These are phyloP conservation scores for Micrasema minimum DNA, from an alignment of 1,140 invertebrate genomes.

Conservation along the genomic window DNA sequence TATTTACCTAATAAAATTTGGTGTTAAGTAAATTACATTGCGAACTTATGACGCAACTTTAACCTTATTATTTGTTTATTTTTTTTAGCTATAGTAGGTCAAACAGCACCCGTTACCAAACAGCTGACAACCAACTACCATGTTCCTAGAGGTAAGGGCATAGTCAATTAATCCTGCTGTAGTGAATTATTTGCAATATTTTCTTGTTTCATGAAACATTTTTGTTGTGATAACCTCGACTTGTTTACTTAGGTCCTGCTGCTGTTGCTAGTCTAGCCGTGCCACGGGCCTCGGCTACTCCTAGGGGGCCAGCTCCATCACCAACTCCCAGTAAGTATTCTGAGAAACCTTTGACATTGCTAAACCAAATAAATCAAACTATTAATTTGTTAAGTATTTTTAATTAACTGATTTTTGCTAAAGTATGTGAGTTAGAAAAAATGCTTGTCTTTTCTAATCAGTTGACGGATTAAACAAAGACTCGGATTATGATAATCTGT, in stretches of 20 bases:
- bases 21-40: too few species aligned
- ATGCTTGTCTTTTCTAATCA: too few species aligned
- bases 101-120: constrained; percentile 35
- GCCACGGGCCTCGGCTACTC: constrained; percentile 41
- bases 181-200: not conserved
- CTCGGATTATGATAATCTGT: too few species aligned
- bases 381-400: not conserved
- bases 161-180: too few species aligned
- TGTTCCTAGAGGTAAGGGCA: constrained; percentile 49
- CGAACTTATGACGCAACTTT: too few species aligned
- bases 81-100: constrained; percentile 20
- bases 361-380: not conserved
- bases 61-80: not conserved
- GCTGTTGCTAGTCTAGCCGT: constrained; percentile 47
- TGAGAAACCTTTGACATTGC: not conserved
- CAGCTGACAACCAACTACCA: constrained; percentile 51
- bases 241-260: constrained; percentile 41
- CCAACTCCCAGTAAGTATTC: constrained; percentile 21
- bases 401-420: too few species aligned
- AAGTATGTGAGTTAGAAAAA: too few species aligned
- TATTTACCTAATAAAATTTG: too few species aligned
- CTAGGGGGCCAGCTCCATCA: constrained; percentile 41
- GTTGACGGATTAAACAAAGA: too few species aligned
- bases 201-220: too few species aligned
- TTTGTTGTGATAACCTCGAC: too few species aligned